Percentiles rank a stretch among this genome's conserved stretches.
These are phyloP conservation scores for Iselma pallidipennis DNA, from an alignment of 2,888 invertebrate genomes.

Conservation along the genomic window DNA sequence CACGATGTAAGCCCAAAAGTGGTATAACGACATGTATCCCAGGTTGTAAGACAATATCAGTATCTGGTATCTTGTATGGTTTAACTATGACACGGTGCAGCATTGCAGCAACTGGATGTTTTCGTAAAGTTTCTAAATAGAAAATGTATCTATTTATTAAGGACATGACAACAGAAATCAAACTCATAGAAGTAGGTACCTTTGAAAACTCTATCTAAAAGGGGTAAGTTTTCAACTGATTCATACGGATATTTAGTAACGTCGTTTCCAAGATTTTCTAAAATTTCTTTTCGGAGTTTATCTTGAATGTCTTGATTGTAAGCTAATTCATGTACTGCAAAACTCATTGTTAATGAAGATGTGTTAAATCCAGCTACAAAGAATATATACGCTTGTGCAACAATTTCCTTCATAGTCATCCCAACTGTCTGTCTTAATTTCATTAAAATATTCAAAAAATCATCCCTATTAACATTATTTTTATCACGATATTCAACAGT, in stretches of 20 bases:
- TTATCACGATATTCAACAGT: too few species aligned
- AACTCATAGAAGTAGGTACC: conserved; percentile 32
- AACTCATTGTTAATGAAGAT: conserved; percentile 51
- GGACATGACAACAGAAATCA: too few species aligned
- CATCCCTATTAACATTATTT: conserved; percentile 56
- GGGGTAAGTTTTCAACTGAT: conserved; percentile 52
- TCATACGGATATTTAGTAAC: conserved; percentile 51
- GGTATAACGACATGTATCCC: too few species aligned
- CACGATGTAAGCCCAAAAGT: too few species aligned
- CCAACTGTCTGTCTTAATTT: conserved; percentile 53
- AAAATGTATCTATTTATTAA: too few species aligned
- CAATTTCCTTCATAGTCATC: conserved; percentile 27
- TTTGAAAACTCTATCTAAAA: conserved; percentile 53
- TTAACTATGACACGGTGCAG: too few species aligned
- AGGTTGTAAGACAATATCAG: too few species aligned
- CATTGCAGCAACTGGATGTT: too few species aligned
- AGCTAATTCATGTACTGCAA: too few species aligned
- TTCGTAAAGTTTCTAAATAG: too few species aligned
- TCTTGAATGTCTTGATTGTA: conserved; percentile 51
- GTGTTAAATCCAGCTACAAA: conserved; percentile 57
- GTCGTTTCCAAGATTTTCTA: conserved; percentile 36
- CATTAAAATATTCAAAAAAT: conserved; percentile 60
- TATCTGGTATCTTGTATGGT: too few species aligned
- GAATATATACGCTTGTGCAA: conserved; percentile 46
- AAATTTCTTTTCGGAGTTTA: conserved; percentile 51